Evolutionary conservation across 2,113 vertebrate genomes (phyloP), one percentile per base, ranked within the genome.

Genomic region (Catharus bicknelli): DNA sequence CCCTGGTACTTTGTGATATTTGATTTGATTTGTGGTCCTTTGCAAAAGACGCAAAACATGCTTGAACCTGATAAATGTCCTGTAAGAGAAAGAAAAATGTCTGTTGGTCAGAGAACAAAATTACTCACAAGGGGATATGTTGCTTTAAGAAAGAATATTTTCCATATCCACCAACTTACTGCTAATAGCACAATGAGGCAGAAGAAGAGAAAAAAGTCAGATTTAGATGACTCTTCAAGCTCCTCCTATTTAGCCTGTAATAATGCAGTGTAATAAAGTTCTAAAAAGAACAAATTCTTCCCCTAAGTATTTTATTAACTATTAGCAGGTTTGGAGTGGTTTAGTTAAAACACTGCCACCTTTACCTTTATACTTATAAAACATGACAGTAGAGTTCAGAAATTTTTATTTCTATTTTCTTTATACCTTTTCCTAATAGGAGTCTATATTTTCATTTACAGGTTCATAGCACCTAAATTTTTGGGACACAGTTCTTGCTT

Each of bases 1-100:
- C 81, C 74, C 43, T 36, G 93, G 29, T 94, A 90, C 23, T 92
- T 82, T 78, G 89, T 91, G 88, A 94, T 93, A 87, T 97, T 97
- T 96, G 34, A 88, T 95, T 91, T 96, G 88, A 95, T 94, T 95
- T 94, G 90, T 43, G 47, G 75, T 68, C 32, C 47, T 89, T 76
- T 67, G 66, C 43, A 94, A 95, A 96, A 88, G 36, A 76, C 42
- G 69, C n/a, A 75, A 91, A 94, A 63, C 34, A 79, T 83, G 15
- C 22, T 67, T 88, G 58, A 90, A 87, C 27, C 58, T 74, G 51
- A 82, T 67, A 96, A 95, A 88, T 83, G 66, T 30, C 53, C 86
- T 75, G 47, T 63, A 78, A 86, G 74, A 75, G 40, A 88, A 88
- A 47, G 10, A 92, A 95, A 83, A 58, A 42, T 57, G 5, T 73